Conservation (phyloP, 2,888 invertebrate genomes). For the Mechanitis mazaeus region DNA sequence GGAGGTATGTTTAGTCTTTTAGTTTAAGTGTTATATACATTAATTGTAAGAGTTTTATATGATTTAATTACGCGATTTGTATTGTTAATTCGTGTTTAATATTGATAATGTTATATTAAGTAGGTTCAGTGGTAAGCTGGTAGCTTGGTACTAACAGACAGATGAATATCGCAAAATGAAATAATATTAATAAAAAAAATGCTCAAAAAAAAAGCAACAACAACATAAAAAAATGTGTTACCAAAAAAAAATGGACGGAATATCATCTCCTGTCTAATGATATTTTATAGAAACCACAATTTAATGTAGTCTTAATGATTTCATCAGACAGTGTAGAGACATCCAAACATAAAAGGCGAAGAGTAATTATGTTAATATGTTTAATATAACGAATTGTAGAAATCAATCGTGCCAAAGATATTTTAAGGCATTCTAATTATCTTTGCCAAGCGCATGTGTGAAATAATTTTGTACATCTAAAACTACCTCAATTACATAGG, state of each 20-base stretch:
- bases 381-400: too few species aligned
- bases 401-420: slow-evolving; percentile 21
- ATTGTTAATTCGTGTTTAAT: neutral
- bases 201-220: slow-evolving; percentile 1
- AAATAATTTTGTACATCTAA: neutral
- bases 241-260: neutral
- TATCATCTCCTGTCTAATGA: too few species aligned
- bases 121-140: slow-evolving; percentile 23
- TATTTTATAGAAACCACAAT: too few species aligned
- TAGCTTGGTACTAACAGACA: slow-evolving; percentile 34
- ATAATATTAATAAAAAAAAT: slow-evolving; percentile 9
- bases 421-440: slow-evolving; percentile 20
- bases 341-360: too few species aligned
- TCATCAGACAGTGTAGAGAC: too few species aligned
- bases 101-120: neutral
- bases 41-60: too few species aligned
- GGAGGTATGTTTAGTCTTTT: too few species aligned
- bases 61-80: too few species aligned
- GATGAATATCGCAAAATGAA: slow-evolving; percentile 24
- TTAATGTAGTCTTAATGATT: too few species aligned
- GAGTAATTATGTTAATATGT: too few species aligned
- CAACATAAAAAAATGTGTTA: slow-evolving; percentile 1
- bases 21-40: too few species aligned
- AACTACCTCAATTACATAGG: neutral
- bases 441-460: slow-evolving; percentile 18